Percentiles rank a stretch among this genome's conserved stretches.
Evolutionary conservation across 2,888 invertebrate species (phyloP).

Genomic region (Conchocele bisecta): DNA sequence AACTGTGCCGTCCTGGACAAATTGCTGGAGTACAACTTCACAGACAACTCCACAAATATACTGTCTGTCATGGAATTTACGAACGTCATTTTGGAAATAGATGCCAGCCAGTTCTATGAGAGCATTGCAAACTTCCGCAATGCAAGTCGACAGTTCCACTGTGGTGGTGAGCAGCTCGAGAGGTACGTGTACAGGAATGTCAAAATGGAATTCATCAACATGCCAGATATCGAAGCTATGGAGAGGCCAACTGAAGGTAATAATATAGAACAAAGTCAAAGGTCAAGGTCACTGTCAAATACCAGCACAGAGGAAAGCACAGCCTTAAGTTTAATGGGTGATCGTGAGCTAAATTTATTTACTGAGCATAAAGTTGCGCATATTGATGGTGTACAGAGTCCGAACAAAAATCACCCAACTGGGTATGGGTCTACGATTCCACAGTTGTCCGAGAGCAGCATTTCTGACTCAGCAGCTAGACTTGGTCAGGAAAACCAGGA

Average conservation of each 20-base stretch:
- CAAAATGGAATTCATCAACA: slow-evolving; percentile 12
- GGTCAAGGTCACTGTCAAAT: neutral
- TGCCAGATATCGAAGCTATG: neutral
- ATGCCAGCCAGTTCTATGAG: slow-evolving; percentile 18
- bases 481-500: slow-evolving; percentile 36
- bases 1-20: slow-evolving; percentile 42
- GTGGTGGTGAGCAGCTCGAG: slow-evolving; percentile 40
- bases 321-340: neutral
- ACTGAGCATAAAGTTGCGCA: too few species aligned
- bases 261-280: neutral
- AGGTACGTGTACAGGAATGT: slow-evolving; percentile 39
- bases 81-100: slow-evolving; percentile 13
- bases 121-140: slow-evolving; percentile 20
- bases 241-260: neutral
- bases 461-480: slow-evolving; percentile 30
- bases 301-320: neutral
- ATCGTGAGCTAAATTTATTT: too few species aligned
- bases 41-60: slow-evolving; percentile 15
- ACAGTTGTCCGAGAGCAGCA: slow-evolving; percentile 4
- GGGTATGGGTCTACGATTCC: too few species aligned
- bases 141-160: slow-evolving; percentile 38
- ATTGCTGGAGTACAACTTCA: slow-evolving; percentile 35
- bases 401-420: too few species aligned
- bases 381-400: too few species aligned
- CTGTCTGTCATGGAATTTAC: slow-evolving; percentile 34